phyloP scores from a whole-genome alignment of 2,888 invertebrate species.

The Atethmia centrago region DNA sequence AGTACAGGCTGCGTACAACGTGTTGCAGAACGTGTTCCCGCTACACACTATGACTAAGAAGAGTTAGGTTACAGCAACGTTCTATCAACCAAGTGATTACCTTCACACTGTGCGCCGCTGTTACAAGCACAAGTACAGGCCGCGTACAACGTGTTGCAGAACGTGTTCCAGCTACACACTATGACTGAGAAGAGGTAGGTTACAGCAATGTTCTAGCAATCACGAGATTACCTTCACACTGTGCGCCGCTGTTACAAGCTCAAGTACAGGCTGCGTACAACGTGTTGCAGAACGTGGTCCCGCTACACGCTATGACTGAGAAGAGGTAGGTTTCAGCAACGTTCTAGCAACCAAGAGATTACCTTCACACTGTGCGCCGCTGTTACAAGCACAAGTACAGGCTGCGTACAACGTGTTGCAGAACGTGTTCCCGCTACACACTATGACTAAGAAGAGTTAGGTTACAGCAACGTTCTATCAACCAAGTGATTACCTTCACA shows the following conservation, averaged over 20 bases:
- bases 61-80: constrained; percentile 66
- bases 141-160: constrained; percentile 70
- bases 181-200: constrained; percentile 51
- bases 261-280: constrained; percentile 68
- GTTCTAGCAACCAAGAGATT: constrained; percentile 74
- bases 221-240: constrained; percentile 74
- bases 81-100: constrained; percentile 77
- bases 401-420: constrained; percentile 71
- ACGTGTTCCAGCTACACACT: constrained; percentile 61
- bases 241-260: constrained; percentile 49
- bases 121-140: constrained; percentile 63
- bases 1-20: constrained; percentile 67
- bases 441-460: constrained; percentile 48
- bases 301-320: constrained; percentile 43
- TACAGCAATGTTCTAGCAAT: constrained; percentile 64
- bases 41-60: constrained; percentile 35
- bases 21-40: constrained; percentile 69
- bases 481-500: constrained; percentile 77
- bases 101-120: constrained; percentile 68
- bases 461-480: constrained; percentile 70
- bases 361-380: constrained; percentile 68
- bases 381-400: constrained; percentile 53
- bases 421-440: constrained; percentile 61
- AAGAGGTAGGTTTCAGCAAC: constrained; percentile 46
- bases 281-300: constrained; percentile 68